These are phyloP conservation scores for Ochropleura leucogaster DNA, from an alignment of 2,888 invertebrate genomes.

Conservation along the genomic window DNA sequence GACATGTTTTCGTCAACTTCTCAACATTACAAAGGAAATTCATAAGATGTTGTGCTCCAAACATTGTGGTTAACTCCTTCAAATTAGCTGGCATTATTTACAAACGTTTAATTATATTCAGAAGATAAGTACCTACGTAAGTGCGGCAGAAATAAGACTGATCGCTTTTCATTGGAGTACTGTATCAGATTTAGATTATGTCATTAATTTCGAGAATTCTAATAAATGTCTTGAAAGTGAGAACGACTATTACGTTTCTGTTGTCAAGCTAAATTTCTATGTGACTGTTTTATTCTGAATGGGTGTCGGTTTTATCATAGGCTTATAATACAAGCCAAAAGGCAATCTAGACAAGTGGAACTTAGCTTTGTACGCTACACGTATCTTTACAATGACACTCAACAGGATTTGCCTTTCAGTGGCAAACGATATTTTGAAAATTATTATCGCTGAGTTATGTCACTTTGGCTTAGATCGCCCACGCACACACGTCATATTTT, in stretches of 20 bases:
- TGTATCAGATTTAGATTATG: conserved; percentile 13
- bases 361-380: not conserved
- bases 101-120: conserved; percentile 33
- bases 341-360: not conserved
- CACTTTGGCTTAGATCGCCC: no score
- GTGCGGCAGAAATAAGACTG: conserved; percentile 15
- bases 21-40: conserved; percentile 50
- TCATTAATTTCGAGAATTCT: conserved; percentile 6
- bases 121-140: conserved; percentile 16
- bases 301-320: not conserved
- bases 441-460: no score
- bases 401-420: no score
- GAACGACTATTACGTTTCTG: conserved; percentile 1
- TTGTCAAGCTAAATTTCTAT: not conserved
- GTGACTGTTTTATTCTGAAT: not conserved
- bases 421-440: no score
- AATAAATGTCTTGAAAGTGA: conserved; percentile 13
- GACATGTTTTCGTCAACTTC: conserved; percentile 38
- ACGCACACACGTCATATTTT: no score
- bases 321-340: not conserved
- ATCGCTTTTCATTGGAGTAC: conserved; percentile 10
- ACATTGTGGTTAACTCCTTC: conserved; percentile 38
- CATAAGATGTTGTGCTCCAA: conserved; percentile 33
- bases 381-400: no score
- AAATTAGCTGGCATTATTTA: conserved; percentile 51